Percentiles rank a stretch among this genome's conserved stretches.
These are phyloP conservation scores for Scaptomyza polygonia DNA, from an alignment of 2,888 invertebrate genomes.

Conservation along the genomic window DNA sequence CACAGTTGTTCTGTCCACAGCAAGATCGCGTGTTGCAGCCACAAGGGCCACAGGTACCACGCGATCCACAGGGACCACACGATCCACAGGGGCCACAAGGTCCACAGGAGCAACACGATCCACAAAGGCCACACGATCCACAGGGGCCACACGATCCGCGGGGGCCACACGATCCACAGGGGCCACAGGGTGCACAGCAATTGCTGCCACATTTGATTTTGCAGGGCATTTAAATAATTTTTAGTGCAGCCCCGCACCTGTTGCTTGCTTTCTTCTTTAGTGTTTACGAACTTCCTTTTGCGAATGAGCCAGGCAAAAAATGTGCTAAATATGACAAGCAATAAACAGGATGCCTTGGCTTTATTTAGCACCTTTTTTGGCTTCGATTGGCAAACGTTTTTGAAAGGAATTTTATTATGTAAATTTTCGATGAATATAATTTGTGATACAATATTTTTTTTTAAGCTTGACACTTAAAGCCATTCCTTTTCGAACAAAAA, in stretches of 20 bases:
- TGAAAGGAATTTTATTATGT: not conserved
- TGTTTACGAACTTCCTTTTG: not conserved
- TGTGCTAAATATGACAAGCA: constrained; percentile 63
- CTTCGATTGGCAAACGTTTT: constrained; percentile 34
- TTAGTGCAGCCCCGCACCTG: constrained; percentile 21
- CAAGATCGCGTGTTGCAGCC: constrained; percentile 43
- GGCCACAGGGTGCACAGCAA: constrained; percentile 63
- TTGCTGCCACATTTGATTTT: constrained; percentile 46
- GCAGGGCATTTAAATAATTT: constrained; percentile 32
- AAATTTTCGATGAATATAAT: not conserved
- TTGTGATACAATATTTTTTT: not conserved
- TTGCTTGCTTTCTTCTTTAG: constrained; percentile 15
- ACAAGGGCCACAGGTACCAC: not conserved
- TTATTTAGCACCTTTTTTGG: constrained; percentile 69
- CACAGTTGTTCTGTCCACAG: constrained; percentile 30
- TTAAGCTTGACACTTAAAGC: constrained; percentile 9
- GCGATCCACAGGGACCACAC: constrained; percentile 65
- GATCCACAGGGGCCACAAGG: constrained; percentile 62
- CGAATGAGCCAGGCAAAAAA: constrained; percentile 57
- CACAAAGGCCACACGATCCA: constrained; percentile 53
- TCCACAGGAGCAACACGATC: constrained; percentile 8
- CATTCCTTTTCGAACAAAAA: not conserved
- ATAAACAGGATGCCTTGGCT: constrained; percentile 15
- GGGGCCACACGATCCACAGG: constrained; percentile 19
- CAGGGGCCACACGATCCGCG: constrained; percentile 60